Evolutionary conservation across 2,797 vertebrate genomes (phyloP), one percentile per base, ranked within the genome.

Genomic region (Halcyon badia): DNA sequence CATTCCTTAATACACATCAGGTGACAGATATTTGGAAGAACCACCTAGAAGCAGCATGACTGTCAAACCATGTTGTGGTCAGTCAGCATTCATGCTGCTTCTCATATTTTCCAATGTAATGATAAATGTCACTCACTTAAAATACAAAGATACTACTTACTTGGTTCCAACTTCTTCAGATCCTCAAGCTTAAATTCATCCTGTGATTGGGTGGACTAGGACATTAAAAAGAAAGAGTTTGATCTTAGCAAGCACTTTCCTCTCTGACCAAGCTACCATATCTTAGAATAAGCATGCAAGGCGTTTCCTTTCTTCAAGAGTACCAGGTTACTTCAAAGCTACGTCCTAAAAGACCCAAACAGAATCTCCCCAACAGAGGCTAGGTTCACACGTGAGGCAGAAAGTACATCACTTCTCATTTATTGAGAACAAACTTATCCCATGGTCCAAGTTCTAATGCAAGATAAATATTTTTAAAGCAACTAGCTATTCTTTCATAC

Each of bases 151-250:
- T 42, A 41, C 37, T 90, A 99, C 99, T 98, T 98, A 99, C 99
- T 99, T 98, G 98, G 99, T 98, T 99, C 99, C 98, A 99, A 97
- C 97, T 99, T 99, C 98, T 99, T 99, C 97, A 99, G 97, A 92
- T 99, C 99, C 97, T 99, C 99, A 91, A 99, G 98, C 94, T 99
- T 99, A 98, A 99, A 99, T 69, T 99, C 99, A 87, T 99, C 99
- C 94, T 99, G 98, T 12, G 99, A 98, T 94, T 99, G 99, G 42
- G 99, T 98, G 97, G 99, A 99, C 99, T 99, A 96, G 96, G 78
- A 90, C 15, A 75, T 80, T 7, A 89, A 61, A 96, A 95, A 97
- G 30, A 73, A 85, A 95, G 49, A 69, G 77, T 97, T 69, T 97
- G 72, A 94, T 33, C 6, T 87, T 37, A 14, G 5, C 8, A 44